Evolutionary conservation across 2,797 vertebrate genomes (phyloP).

Genomic region (Pipistrellus pygmaeus): DNA sequence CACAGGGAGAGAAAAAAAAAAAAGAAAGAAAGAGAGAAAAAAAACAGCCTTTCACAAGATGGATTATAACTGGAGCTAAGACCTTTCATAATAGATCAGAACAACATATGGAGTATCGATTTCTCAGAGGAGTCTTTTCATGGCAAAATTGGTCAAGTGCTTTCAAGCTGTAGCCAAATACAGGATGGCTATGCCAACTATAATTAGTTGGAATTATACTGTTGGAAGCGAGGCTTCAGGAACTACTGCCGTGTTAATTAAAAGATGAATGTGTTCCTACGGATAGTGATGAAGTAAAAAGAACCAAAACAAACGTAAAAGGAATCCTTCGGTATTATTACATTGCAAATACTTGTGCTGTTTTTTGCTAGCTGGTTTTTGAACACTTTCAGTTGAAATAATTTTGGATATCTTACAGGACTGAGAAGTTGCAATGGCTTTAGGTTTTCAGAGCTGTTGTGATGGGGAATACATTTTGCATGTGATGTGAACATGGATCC

Average conservation of each 20-base stretch:
- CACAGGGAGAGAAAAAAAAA: conserved; percentile 90
- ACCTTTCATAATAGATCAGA: conserved; percentile 82
- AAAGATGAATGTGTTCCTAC: conserved; percentile 87
- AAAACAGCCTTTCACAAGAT: conserved; percentile 86
- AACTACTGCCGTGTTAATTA: conserved; percentile 91
- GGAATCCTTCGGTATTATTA: conserved; percentile 91
- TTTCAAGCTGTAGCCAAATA: conserved; percentile 80
- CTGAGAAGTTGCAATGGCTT: neutral
- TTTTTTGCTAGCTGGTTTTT: conserved; percentile 94
- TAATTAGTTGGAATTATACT: conserved; percentile 73
- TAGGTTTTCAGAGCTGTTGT: neutral
- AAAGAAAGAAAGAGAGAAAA: conserved; percentile 79
- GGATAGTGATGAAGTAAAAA: conserved; percentile 86
- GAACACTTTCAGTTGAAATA: conserved; percentile 94
- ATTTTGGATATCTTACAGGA: conserved; percentile 93
- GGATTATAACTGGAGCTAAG: conserved; percentile 82
- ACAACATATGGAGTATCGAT: conserved; percentile 79
- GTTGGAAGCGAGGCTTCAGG: conserved; percentile 88
- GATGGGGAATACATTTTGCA: neutral
- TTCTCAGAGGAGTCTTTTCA: conserved; percentile 84
- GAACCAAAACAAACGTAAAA: conserved; percentile 87
- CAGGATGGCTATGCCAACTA: conserved; percentile 81
- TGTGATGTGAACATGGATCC: neutral
- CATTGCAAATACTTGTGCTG: conserved; percentile 92
- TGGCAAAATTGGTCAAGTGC: conserved; percentile 80